Conservation (phyloP, 2,797 vertebrate species). For the Xiphorhynchus erythropygius region DNA sequence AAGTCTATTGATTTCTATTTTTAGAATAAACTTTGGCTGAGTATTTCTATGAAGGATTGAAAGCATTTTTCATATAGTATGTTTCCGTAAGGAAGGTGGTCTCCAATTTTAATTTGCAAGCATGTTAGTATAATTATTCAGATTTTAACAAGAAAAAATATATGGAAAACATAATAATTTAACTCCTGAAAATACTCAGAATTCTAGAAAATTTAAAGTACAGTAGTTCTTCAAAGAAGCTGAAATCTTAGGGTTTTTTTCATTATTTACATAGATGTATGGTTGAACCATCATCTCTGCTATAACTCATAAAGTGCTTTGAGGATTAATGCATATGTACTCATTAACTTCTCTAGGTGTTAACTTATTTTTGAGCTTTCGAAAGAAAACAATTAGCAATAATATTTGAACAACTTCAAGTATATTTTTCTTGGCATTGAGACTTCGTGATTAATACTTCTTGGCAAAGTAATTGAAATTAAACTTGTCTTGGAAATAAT, state of each 20-base stretch:
- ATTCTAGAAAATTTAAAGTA: not conserved
- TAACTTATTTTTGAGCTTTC: not conserved
- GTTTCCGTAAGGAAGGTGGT: not conserved
- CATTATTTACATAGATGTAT: not conserved
- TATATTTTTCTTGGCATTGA: not conserved
- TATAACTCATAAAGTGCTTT: not conserved
- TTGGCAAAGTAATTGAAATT: slow-evolving; percentile 6
- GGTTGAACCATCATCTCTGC: not conserved
- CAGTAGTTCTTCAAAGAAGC: not conserved
- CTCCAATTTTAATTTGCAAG: not conserved
- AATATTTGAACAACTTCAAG: not conserved
- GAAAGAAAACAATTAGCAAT: not conserved
- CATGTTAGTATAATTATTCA: not conserved
- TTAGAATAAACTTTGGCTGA: not conserved
- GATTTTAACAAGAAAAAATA: not conserved
- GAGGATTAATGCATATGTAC: not conserved
- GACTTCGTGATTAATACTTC: slow-evolving; percentile 4
- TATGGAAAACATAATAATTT: not conserved
- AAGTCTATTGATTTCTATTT: not conserved
- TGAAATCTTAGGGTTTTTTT: not conserved
- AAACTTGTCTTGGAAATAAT: slow-evolving; percentile 32
- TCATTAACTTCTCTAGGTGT: not conserved
- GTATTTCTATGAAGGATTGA: not conserved
- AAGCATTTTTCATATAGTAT: not conserved
- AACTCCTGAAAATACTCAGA: not conserved